Evolutionary conservation across 2,888 invertebrate genomes (phyloP), one percentile per base, ranked within the genome.

Genomic region (Bombyx huttoni): DNA sequence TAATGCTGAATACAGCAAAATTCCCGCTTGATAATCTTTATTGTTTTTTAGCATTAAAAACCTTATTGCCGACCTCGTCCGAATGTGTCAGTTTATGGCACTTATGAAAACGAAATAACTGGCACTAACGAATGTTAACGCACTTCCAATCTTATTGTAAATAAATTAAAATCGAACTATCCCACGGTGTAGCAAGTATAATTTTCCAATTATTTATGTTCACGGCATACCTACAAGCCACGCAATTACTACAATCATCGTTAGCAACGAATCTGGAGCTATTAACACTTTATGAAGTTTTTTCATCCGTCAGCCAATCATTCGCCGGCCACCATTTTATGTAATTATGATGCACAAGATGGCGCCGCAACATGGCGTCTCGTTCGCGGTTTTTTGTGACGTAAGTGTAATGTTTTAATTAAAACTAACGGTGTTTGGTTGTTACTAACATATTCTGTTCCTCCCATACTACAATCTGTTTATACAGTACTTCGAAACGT

Each of bases 181-280:
- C 72, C 61, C 70, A 68, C 69, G 67, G 54, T 61, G 48, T 55
- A 53, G 57, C 40, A 50, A 14, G 34, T 48, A 13, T 51, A 50
- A 51, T 54, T 58, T 59, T 60, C 40, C 56, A 52, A 52, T 59
- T 59, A 65, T 63, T 58, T 58, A 64, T 60, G 63, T 66, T 61
- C 62, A 56, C 63, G 56, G 60, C 65, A 64, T 64, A 62, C 24
- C 24, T 24, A 24, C 65, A 58, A 55, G 58, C 56, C 54, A 54
- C 53, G 56, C 64, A 78, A 85, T 86, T 83, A 83, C 69, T 68
- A 64, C 76, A 77, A 79, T 79, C 76, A 73, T 78, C 71, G 75
- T 78, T 81, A 82, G 67, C 73, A 68, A 65, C 71, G 73, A 81
- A 82, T 83, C 82, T 81, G 77, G 68, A 67, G 72, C 74, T 76